phyloP scores from a whole-genome alignment of 2,797 vertebrate species.

The Acestrorhynchus altus region DNA sequence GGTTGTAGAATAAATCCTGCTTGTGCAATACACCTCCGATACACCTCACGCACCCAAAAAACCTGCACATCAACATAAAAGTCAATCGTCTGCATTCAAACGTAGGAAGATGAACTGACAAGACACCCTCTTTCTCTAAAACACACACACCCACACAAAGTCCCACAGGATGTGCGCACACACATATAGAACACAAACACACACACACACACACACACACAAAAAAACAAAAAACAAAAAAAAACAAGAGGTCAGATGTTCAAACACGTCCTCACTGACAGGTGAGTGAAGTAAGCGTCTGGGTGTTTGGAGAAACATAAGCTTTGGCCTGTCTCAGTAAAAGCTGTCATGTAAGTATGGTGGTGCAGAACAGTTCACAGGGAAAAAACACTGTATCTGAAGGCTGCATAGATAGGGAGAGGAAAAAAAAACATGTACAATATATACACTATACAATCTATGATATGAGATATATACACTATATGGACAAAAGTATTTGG shows the following conservation, averaged over 20 bases:
- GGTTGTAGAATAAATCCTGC: no score
- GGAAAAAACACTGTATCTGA: no score
- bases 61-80: conserved; percentile 1
- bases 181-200: not conserved
- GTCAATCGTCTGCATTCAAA: not conserved
- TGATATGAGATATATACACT: no score
- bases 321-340: not conserved
- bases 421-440: no score
- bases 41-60: not conserved
- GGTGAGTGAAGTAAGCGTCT: not conserved
- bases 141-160: not conserved
- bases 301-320: not conserved
- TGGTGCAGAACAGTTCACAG: not conserved
- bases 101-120: not conserved
- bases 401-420: no score
- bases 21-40: not conserved
- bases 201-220: not conserved
- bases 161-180: not conserved
- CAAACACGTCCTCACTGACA: not conserved
- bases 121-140: not conserved
- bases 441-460: no score
- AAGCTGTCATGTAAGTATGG: not conserved
- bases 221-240: not conserved
- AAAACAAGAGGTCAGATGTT: conserved; percentile 30
- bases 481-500: no score